phyloP scores from a whole-genome alignment of 1,140 invertebrate species.

The Berghia stephanieae region DNA sequence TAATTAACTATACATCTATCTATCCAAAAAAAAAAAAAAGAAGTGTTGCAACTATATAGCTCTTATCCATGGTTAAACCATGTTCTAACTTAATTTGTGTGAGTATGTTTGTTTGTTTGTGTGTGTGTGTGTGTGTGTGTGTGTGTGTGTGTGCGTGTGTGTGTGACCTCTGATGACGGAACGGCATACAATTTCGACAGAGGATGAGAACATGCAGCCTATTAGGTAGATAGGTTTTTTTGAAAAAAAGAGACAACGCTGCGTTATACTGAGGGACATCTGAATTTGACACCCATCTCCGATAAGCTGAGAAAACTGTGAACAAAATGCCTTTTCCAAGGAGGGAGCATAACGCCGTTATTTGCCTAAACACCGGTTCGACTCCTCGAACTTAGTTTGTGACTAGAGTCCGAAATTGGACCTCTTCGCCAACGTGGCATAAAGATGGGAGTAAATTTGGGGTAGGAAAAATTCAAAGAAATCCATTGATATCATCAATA shows the following conservation, averaged over 20 bases:
- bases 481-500: background rate
- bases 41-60: background rate
- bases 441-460: background rate
- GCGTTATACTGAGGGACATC: background rate
- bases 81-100: no score
- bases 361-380: no score
- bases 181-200: background rate
- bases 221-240: background rate
- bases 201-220: background rate
- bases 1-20: background rate
- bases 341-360: no score
- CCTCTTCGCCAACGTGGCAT: no score
- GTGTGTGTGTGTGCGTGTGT: background rate
- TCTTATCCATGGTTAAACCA: no score
- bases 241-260: background rate
- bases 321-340: background rate
- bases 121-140: conserved; percentile 17
- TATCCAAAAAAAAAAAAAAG: background rate
- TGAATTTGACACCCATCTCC: background rate
- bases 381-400: no score
- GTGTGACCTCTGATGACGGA: background rate
- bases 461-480: conserved; percentile 19
- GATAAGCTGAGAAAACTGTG: background rate
- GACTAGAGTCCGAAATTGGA: no score
- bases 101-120: conserved; percentile 5